These are phyloP conservation scores for Drosophila neocordata DNA, from an alignment of 1,140 invertebrate species.

Conservation along the genomic window DNA sequence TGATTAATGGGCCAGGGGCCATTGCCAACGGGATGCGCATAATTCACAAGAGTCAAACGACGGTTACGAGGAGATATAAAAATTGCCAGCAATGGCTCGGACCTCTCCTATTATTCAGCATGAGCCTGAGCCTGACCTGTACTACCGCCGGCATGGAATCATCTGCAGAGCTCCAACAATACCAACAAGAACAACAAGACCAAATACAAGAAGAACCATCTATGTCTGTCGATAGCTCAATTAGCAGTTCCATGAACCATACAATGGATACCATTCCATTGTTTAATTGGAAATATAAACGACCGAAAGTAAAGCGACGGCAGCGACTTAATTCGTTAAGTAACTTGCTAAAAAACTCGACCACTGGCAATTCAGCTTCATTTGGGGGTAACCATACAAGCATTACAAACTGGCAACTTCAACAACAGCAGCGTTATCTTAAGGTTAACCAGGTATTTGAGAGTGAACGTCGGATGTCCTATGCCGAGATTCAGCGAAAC, in stretches of 20 bases:
- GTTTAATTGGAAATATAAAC: constrained; percentile 56
- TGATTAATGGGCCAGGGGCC: constrained; percentile 76
- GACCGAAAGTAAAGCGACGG: constrained; percentile 75
- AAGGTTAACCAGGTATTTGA: constrained; percentile 81
- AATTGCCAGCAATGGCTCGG: constrained; percentile 36
- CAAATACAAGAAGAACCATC: constrained; percentile 9
- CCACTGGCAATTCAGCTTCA: constrained; percentile 15
- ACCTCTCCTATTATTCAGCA: constrained; percentile 19
- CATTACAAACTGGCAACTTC: constrained; percentile 46
- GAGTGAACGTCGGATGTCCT: constrained; percentile 71
- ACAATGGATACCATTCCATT: neutral
- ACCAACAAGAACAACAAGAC: constrained; percentile 5
- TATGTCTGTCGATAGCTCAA: constrained; percentile 29
- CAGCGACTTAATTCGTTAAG: constrained; percentile 66
- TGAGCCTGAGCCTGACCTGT: constrained; percentile 48
- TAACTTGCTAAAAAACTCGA: constrained; percentile 57
- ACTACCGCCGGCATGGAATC: constrained; percentile 61
- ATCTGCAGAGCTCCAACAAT: constrained; percentile 52
- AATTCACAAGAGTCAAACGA: constrained; percentile 55
- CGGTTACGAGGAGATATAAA: constrained; percentile 23
- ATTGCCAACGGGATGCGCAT: constrained; percentile 75
- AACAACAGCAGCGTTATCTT: constrained; percentile 67
- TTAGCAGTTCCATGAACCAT: constrained; percentile 25
- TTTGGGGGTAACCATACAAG: constrained; percentile 13
- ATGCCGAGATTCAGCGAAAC: constrained; percentile 63